phyloP scores from a whole-genome alignment of 2,113 vertebrate species.

The Myotis yumanensis region DNA sequence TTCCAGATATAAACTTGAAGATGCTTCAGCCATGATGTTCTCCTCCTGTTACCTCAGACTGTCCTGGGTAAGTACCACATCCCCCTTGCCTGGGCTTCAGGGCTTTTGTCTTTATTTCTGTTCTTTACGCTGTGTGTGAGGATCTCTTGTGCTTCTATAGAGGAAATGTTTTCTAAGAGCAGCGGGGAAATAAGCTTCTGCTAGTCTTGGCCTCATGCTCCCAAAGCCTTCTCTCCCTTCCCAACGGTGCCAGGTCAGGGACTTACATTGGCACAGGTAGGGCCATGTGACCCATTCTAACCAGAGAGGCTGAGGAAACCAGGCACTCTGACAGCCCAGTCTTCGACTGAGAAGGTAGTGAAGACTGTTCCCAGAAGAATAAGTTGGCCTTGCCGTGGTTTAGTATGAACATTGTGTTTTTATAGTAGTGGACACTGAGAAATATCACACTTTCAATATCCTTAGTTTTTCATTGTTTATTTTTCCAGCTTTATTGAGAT shows the following conservation, averaged over 20 bases:
- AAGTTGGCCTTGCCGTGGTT: background rate
- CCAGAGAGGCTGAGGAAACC: background rate
- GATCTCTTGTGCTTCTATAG: background rate
- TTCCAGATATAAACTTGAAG: background rate
- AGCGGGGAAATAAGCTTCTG: background rate
- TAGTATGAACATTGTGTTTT: background rate
- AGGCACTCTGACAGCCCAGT: background rate
- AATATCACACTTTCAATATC: background rate
- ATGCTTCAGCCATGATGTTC: background rate
- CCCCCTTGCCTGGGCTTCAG: background rate
- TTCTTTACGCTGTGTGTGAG: background rate
- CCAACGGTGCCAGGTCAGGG: background rate
- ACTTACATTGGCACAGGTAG: rapidly evolving
- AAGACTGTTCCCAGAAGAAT: background rate
- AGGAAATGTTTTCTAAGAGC: background rate
- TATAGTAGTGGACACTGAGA: background rate
- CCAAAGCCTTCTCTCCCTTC: background rate
- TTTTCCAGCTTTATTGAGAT: background rate
- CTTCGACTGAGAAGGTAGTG: background rate
- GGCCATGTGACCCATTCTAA: background rate
- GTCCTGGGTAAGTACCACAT: background rate
- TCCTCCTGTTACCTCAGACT: background rate
- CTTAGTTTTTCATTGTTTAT: background rate
- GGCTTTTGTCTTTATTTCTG: background rate
- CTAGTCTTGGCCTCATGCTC: background rate